phyloP scores from a whole-genome alignment of 2,888 invertebrate genomes.

The Drosophila buzzatii region DNA sequence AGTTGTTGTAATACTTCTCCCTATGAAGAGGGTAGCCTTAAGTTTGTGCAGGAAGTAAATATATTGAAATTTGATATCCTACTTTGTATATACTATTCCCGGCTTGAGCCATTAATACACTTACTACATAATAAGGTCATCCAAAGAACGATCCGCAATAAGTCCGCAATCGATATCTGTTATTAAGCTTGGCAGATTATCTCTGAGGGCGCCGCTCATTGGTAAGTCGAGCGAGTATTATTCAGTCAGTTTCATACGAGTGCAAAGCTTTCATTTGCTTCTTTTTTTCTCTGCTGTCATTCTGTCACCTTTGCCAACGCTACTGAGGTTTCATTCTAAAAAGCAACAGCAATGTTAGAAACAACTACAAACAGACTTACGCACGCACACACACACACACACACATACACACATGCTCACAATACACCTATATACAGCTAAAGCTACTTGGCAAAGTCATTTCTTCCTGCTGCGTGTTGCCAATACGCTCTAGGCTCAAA shows the following conservation, averaged over 20 bases:
- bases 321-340: constrained; percentile 70
- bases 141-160: not conserved
- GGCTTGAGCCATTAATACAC: not conserved
- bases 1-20: not conserved
- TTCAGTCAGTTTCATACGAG: not conserved
- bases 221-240: not conserved
- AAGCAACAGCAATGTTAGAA: constrained; percentile 7
- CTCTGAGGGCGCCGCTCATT: not conserved
- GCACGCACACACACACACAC: constrained; percentile 1
- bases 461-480: constrained; percentile 42
- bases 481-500: constrained; percentile 53
- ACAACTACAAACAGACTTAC: constrained; percentile 13
- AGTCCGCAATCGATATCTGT: not conserved
- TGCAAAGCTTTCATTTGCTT: constrained; percentile 1
- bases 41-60: not conserved
- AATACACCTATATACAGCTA: not conserved
- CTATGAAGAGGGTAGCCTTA: not conserved
- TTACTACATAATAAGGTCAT: not conserved
- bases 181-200: not conserved
- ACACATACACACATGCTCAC: not conserved
- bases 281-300: constrained; percentile 24
- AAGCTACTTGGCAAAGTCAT: constrained; percentile 27
- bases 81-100: not conserved
- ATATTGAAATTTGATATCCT: constrained; percentile 3
- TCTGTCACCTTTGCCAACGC: constrained; percentile 53